These are phyloP conservation scores for Recurvirostra avosetta DNA, from an alignment of 2,113 vertebrate species.

Conservation along the genomic window DNA sequence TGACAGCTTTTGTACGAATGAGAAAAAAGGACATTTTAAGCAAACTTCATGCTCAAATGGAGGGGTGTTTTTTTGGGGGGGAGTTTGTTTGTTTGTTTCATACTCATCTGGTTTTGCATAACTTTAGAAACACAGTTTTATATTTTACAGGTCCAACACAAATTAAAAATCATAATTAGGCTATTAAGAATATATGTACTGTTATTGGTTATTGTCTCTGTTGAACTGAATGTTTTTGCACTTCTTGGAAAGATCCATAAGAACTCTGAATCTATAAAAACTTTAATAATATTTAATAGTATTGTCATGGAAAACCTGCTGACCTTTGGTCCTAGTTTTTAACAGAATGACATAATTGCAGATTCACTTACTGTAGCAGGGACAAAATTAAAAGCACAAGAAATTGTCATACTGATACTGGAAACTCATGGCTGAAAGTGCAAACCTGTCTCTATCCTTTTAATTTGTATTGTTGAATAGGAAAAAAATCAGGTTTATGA, in stretches of 20 bases:
- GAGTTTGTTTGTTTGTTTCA: background rate
- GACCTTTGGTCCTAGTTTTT: background rate
- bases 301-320: background rate
- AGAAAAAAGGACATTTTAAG: slow-evolving; percentile 58
- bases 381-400: background rate
- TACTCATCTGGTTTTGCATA: background rate
- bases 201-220: slow-evolving; percentile 21
- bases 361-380: background rate
- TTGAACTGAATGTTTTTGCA: background rate
- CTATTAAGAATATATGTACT: background rate
- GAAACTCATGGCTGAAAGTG: background rate
- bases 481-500: background rate
- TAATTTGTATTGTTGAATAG: background rate
- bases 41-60: slow-evolving; percentile 8
- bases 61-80: background rate
- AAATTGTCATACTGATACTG: background rate
- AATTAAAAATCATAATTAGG: slow-evolving; percentile 41
- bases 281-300: background rate
- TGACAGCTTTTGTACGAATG: slow-evolving; percentile 48
- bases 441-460: background rate
- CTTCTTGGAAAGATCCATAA: background rate
- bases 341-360: background rate
- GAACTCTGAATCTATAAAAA: background rate
- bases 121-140: slow-evolving; percentile 4
- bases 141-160: background rate